Evolutionary conservation across 2,888 invertebrate genomes (phyloP).

Genomic region (Hirtodrosophila confusa): DNA sequence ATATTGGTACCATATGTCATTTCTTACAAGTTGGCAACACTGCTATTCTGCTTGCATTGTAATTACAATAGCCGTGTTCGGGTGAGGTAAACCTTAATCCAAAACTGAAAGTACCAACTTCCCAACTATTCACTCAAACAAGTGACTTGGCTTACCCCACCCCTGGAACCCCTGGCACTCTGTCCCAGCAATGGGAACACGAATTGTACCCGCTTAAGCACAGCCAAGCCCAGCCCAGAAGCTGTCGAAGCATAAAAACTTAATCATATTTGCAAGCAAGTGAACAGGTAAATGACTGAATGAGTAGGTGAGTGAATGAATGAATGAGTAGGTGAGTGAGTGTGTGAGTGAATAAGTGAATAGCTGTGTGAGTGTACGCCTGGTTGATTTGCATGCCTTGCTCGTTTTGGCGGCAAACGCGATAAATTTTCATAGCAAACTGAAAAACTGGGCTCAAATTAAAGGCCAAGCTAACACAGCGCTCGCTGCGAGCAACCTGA

Average conservation of each 20-base stretch:
- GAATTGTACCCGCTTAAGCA: conserved; percentile 2
- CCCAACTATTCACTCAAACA: no score
- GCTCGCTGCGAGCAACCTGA: conserved; percentile 30
- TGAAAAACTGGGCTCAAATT: conserved; percentile 53
- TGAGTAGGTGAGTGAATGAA: conserved; percentile 32
- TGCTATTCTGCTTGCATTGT: no score
- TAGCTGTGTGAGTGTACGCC: conserved; percentile 43
- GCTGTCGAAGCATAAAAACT: conserved; percentile 72
- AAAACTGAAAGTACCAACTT: no score
- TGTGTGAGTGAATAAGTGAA: conserved; percentile 9
- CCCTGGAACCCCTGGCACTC: no score
- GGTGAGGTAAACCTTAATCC: neutral
- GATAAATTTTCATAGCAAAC: conserved; percentile 50
- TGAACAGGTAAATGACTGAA: conserved; percentile 45
- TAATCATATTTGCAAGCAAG: conserved; percentile 62
- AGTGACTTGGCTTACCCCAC: no score
- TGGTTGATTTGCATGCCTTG: conserved; percentile 57
- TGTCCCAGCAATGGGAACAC: neutral
- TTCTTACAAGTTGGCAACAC: no score
- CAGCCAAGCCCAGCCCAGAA: conserved; percentile 37
- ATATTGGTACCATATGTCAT: no score
- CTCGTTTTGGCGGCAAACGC: conserved; percentile 38
- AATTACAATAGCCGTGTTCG: no score
- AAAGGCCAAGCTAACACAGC: conserved; percentile 40
- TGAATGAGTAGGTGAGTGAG: conserved; percentile 17